Base-by-base conservation (phyloP, 2,888 invertebrate genomes). In the Lasius platythorax region DNA sequence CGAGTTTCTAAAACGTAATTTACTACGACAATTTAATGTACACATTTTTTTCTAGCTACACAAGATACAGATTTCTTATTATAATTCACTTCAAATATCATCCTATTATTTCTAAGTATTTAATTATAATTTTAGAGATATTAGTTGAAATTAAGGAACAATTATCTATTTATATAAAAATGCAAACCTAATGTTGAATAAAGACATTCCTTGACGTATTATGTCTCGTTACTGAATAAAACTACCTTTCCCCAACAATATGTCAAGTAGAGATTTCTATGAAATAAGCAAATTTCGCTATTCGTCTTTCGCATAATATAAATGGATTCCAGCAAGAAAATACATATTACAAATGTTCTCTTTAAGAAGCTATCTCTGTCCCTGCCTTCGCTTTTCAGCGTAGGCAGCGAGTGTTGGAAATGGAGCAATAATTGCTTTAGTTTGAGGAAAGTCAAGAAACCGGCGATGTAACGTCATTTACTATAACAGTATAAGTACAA, bases 191-290 rank as follows among this genome's bases (percentile, higher is more conserved):
- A n/a, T 28, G 30, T 15, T 4, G 43, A 8, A 8, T 30, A 23
- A 33, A 66, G 46, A 75, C n/a, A 50, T 53, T 53, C 6, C 37
- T 67, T 53, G 67, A 76, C 8, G 11, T 53, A 76, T 67, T 76
- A 76, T 12, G 28, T 53, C 76, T 76, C 37, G n/a, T 76, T 76
- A 76, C 12, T 12, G 11, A 6, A 53, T 76, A 67, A 67, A 18
- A 12, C 12, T 23, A 50, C 12, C 63, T 46, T 15, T 0, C 23
- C 37, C 58, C 8, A 12, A 76, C 37, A 4, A 75, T 12, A 1
- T 12, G 30, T 30, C 61, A 76, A 33, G 43, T 11, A 28, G 66
- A 50, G 1, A 53, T 37, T 76, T 53, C 18, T 3, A n/a, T 33
- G 33, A 50, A n/a, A 3, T 50, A 76, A 76, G 53, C 66, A 75